phyloP scores from a whole-genome alignment of 2,888 invertebrate species.

The Oscheius sp. region DNA sequence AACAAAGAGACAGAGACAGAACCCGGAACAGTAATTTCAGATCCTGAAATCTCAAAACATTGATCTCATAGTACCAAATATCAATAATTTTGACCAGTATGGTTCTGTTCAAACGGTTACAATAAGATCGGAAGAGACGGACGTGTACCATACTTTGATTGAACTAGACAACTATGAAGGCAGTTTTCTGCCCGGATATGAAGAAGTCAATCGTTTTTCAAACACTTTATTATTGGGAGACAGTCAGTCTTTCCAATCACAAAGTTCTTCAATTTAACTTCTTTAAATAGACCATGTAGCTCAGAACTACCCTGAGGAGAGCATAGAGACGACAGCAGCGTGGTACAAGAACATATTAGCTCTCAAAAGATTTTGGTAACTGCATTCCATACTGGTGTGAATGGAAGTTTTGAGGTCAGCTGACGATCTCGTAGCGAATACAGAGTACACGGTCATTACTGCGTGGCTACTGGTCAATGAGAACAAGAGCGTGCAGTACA shows the following conservation, averaged over 20 bases:
- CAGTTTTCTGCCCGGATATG: slow-evolving; percentile 87
- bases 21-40: neutral
- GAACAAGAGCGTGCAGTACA: slow-evolving; percentile 77
- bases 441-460: slow-evolving; percentile 93
- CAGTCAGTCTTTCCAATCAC: slow-evolving; percentile 50
- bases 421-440: slow-evolving; percentile 93
- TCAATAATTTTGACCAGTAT: neutral
- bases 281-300: slow-evolving; percentile 95
- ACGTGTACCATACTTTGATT: slow-evolving; percentile 49
- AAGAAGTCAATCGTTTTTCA: slow-evolving; percentile 61
- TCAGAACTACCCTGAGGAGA: slow-evolving; percentile 91
- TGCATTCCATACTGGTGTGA: slow-evolving; percentile 8
- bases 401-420: slow-evolving; percentile 84
- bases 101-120: slow-evolving; percentile 6
- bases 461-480: slow-evolving; percentile 97
- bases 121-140: slow-evolving; percentile 38
- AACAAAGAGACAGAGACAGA: neutral
- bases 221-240: too few species aligned
- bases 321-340: slow-evolving; percentile 83
- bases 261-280: slow-evolving; percentile 75
- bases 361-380: slow-evolving; percentile 77
- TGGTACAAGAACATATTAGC: slow-evolving; percentile 80
- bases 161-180: slow-evolving; percentile 83
- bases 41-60: slow-evolving; percentile 10
- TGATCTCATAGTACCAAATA: neutral